Evolutionary conservation across 2,797 vertebrate species (phyloP).

Genomic region (Etheostoma perlongum): DNA sequence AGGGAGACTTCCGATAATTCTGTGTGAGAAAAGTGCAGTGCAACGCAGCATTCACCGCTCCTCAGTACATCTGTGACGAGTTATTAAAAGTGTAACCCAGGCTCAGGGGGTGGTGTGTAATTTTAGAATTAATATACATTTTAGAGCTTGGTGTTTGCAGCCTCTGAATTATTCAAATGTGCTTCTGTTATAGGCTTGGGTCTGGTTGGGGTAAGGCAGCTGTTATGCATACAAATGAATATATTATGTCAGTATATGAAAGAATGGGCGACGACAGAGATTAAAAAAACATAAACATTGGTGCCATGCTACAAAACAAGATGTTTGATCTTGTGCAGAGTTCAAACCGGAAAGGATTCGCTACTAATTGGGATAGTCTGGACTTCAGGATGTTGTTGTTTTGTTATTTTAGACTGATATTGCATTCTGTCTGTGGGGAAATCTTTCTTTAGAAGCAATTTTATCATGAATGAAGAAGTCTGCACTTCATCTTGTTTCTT

Average conservation of each 20-base stretch:
- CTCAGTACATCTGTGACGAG: slow-evolving; percentile 64
- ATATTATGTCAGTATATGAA: slow-evolving; percentile 66
- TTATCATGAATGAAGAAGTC: slow-evolving; percentile 5
- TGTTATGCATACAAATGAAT: slow-evolving; percentile 76
- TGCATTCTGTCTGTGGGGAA: slow-evolving; percentile 22
- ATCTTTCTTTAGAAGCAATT: slow-evolving; percentile 16
- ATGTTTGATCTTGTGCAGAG: slow-evolving; percentile 58
- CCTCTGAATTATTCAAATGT: slow-evolving; percentile 81
- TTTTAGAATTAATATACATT: slow-evolving; percentile 85
- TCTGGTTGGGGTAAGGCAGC: slow-evolving; percentile 52
- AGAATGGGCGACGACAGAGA: slow-evolving; percentile 60
- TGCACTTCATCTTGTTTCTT: slow-evolving; percentile 1
- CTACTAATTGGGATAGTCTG: slow-evolving; percentile 31
- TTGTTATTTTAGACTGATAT: slow-evolving; percentile 33
- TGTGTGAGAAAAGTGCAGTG: slow-evolving; percentile 48
- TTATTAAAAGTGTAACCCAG: slow-evolving; percentile 78
- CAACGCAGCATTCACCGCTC: slow-evolving; percentile 32
- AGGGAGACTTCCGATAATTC: slow-evolving; percentile 64
- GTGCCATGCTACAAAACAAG: slow-evolving; percentile 63
- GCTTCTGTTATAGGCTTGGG: slow-evolving; percentile 55
- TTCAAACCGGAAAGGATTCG: slow-evolving; percentile 47
- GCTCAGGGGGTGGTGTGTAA: slow-evolving; percentile 72
- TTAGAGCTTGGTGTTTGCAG: slow-evolving; percentile 78
- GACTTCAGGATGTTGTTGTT: background rate
- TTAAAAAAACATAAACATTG: slow-evolving; percentile 68